phyloP scores from a whole-genome alignment of 1,140 invertebrate species.

The Cyrtorhinus lividipennis region DNA sequence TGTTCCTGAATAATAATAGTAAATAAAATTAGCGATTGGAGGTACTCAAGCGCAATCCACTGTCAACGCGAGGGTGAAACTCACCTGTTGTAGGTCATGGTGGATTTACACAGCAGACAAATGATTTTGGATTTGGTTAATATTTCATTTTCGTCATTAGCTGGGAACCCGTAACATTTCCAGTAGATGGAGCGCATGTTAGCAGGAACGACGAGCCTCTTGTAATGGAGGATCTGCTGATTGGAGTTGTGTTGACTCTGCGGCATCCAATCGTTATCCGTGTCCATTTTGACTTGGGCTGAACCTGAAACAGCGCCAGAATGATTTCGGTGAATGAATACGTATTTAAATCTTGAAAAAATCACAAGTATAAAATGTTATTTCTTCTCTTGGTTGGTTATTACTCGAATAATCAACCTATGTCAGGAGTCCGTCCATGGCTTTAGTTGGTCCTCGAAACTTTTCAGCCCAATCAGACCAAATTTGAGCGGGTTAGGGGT shows the following conservation, averaged over 20 bases:
- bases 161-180: slow-evolving; percentile 50
- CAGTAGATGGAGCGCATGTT: slow-evolving; percentile 48
- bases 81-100: slow-evolving; percentile 40
- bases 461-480: no score
- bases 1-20: slow-evolving; percentile 32
- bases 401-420: no score
- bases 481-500: no score
- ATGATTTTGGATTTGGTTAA: slow-evolving; percentile 47
- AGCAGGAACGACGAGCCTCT: slow-evolving; percentile 38
- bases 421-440: no score
- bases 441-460: no score
- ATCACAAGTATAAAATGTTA: no score
- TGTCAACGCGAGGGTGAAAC: not conserved
- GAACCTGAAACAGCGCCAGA: not conserved
- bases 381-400: no score
- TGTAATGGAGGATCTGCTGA: slow-evolving; percentile 27
- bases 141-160: slow-evolving; percentile 41
- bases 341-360: no score
- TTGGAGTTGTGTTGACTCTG: not conserved
- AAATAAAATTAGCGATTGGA: not conserved
- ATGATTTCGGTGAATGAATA: no score
- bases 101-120: slow-evolving; percentile 43
- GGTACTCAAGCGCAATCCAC: not conserved
- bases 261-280: not conserved
- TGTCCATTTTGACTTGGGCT: not conserved